Evolutionary conservation across 1,140 invertebrate species (phyloP).

Genomic region (Tetragnatha versicolor): DNA sequence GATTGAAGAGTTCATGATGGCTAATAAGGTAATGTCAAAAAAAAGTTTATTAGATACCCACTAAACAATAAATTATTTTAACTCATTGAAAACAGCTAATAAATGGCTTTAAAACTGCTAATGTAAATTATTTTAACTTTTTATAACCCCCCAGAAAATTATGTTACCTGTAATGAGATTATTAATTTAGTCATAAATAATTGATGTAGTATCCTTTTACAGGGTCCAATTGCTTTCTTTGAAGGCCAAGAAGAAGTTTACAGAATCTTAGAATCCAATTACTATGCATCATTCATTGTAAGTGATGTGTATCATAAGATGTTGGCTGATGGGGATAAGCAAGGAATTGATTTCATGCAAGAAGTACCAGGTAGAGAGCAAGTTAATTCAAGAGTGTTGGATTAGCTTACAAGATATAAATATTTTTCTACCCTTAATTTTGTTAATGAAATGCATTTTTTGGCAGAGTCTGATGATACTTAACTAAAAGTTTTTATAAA

Average conservation of each 20-base stretch:
- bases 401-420: no score
- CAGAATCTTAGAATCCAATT: slow-evolving; percentile 81
- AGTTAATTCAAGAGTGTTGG: no score
- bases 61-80: neutral
- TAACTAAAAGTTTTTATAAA: neutral
- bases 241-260: slow-evolving; percentile 83
- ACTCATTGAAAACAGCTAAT: neutral
- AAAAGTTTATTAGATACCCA: neutral
- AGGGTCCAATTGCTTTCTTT: slow-evolving; percentile 86
- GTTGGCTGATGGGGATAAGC: slow-evolving; percentile 64
- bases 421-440: no score
- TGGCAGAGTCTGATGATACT: neutral
- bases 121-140: neutral
- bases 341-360: slow-evolving; percentile 74
- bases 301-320: slow-evolving; percentile 84
- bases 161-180: neutral
- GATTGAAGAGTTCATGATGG: slow-evolving; percentile 86
- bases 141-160: neutral
- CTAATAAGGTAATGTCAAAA: slow-evolving; percentile 71
- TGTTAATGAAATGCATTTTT: neutral
- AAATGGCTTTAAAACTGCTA: neutral
- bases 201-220: slow-evolving; percentile 16
- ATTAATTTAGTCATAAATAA: neutral
- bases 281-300: slow-evolving; percentile 86
- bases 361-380: slow-evolving; percentile 64